Percentiles rank a stretch among this genome's conserved stretches.
Conservation (phyloP, 2,797 vertebrate genomes). For the Distichodus sexfasciatus region DNA sequence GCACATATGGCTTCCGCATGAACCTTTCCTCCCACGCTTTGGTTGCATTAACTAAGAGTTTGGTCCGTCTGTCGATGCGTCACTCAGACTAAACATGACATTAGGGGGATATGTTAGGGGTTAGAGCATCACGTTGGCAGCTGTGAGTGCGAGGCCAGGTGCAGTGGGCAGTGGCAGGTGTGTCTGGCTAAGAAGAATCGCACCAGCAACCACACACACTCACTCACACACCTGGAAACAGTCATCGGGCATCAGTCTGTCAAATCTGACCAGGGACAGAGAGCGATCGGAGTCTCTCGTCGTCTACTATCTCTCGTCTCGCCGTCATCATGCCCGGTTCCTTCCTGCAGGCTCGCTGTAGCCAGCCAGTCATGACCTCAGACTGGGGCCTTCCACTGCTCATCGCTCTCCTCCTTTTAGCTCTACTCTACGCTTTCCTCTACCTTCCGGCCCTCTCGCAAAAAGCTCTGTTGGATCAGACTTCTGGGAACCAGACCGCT, state of each 20-base stretch:
- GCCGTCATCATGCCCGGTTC: constrained; percentile 60
- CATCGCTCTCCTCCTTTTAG: constrained; percentile 70
- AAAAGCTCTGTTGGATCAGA: constrained; percentile 67
- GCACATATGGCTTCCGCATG: background rate
- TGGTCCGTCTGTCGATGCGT: background rate
- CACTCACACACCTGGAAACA: background rate
- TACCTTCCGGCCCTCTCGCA: constrained; percentile 72
- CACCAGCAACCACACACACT: background rate
- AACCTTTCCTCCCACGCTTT: background rate
- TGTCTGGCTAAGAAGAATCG: constrained; percentile 1
- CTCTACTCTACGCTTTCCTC: constrained; percentile 71
- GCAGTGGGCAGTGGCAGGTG: background rate
- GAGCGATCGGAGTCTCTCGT: no score
- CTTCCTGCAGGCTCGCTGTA: constrained; percentile 76
- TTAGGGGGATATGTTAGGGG: constrained; percentile 18
- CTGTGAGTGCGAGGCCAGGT: background rate
- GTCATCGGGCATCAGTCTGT: no score
- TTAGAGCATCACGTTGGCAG: constrained; percentile 18
- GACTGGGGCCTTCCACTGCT: constrained; percentile 73
- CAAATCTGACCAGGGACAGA: no score
- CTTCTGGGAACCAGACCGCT: constrained; percentile 57
- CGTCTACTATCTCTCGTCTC: background rate
- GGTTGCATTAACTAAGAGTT: background rate
- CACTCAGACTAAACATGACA: constrained; percentile 9
- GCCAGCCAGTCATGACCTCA: constrained; percentile 68